These are phyloP conservation scores for Charadrius vociferus DNA, from an alignment of 2,113 vertebrate genomes.

Conservation along the genomic window DNA sequence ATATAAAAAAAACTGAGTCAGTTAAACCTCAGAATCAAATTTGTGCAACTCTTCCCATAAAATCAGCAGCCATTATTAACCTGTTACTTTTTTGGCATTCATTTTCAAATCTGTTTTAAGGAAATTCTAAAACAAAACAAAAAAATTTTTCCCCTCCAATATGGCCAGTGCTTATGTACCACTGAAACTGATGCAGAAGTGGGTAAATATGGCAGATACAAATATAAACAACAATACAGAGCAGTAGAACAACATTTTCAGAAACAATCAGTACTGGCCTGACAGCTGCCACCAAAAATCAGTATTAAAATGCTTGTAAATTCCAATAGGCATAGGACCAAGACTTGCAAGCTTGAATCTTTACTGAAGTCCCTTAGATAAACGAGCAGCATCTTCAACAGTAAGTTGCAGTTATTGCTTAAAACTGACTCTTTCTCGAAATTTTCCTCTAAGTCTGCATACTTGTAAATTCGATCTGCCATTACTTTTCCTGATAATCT, in stretches of 20 bases:
- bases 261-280: neutral
- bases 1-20: neutral
- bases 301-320: neutral
- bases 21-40: neutral
- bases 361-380: neutral
- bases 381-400: neutral
- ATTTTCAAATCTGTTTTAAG: neutral
- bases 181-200: neutral
- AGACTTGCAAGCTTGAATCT: neutral
- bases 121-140: neutral
- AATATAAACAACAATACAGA: neutral
- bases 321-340: neutral
- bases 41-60: neutral
- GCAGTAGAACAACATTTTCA: neutral
- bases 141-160: no score
- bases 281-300: neutral
- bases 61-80: neutral
- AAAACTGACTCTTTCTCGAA: neutral
- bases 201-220: neutral
- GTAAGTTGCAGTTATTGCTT: neutral
- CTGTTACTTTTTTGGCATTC: neutral
- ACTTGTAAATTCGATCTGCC: neutral
- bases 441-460: neutral
- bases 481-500: neutral
- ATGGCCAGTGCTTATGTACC: neutral